Conservation (phyloP, 2,113 vertebrate genomes). For the Protomyctophum bolini region DNA sequence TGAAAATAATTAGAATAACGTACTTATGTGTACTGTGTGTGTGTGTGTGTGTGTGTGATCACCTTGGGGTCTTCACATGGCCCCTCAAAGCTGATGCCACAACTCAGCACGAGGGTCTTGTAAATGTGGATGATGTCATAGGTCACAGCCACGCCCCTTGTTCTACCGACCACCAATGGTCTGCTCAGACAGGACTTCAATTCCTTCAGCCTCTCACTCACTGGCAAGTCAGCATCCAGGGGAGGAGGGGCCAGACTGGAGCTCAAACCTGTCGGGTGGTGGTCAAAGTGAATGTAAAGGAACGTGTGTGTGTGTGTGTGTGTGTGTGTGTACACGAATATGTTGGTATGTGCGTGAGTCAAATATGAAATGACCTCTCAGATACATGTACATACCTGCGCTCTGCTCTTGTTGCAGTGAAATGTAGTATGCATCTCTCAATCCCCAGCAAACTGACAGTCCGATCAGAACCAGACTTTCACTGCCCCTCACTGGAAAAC, state of each 20-base stretch:
- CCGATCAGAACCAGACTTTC: constrained; percentile 86
- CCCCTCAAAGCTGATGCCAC: constrained; percentile 85
- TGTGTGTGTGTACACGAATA: neutral
- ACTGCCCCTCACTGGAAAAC: constrained; percentile 82
- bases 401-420: constrained; percentile 87
- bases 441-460: constrained; percentile 93
- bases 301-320: neutral
- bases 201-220: constrained; percentile 82
- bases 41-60: constrained; percentile 12
- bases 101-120: constrained; percentile 89
- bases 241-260: constrained; percentile 90
- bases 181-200: constrained; percentile 80
- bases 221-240: constrained; percentile 83
- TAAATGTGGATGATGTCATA: constrained; percentile 90
- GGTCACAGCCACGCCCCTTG: constrained; percentile 67
- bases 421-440: constrained; percentile 92
- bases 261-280: constrained; percentile 81
- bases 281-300: constrained; percentile 2
- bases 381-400: constrained; percentile 75
- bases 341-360: neutral
- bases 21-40: neutral
- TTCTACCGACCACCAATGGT: constrained; percentile 21
- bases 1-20: neutral
- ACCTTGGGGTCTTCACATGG: constrained; percentile 95
- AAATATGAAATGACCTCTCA: too few species aligned